Base-by-base conservation (phyloP, 2,888 invertebrate species). In the Steinernema carpocapsae region DNA sequence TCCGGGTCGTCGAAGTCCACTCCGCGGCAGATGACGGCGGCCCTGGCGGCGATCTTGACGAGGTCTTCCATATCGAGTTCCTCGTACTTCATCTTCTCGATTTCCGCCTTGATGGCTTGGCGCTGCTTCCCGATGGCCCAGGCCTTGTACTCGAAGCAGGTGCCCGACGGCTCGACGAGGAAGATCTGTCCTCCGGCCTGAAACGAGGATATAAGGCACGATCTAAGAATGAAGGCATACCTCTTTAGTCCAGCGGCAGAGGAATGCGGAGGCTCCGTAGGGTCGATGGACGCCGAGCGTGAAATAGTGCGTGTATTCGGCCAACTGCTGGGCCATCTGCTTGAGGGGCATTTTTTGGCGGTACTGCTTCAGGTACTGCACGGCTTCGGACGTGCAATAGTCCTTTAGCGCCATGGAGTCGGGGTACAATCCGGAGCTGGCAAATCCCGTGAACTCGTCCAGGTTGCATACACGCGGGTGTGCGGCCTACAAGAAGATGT, bases 91-190 rank as follows among this genome's bases (percentile, higher is more conserved):
- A 97, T 91, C 88, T 99, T 99, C 88, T 99, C 99, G 87, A 99
- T 96, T 91, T 99, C 99, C 64, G 99, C 99, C 90, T 99, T 97
- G 0, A 97, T 97, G 56, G 95, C 94, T 88, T 99, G 99, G 88
- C 96, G 95, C 0, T 97, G 97, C 90, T 99, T 99, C 73, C 99
- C 99, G 80, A 96, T 93, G 10, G 97, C 96, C 91, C 96, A 97
- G 14, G 97, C 97, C 88, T 92, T 93, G 89, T 95, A 97, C 22
- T 97, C 95, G 92, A 94, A 94, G 71, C 94, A 94, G 1, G 96
- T 93, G 72, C 99, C 99, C 29, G 97, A 96, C 0, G 97, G 97
- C 88, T 99, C 99, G 80, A 99, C 92, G 91, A 94, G 93, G 88
- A 92, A 97, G 91, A 99, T 92, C 82, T 92, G 91, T 1, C 84